These are phyloP conservation scores for Ennomos quercinarius DNA, from an alignment of 2,888 invertebrate species.

Conservation along the genomic window DNA sequence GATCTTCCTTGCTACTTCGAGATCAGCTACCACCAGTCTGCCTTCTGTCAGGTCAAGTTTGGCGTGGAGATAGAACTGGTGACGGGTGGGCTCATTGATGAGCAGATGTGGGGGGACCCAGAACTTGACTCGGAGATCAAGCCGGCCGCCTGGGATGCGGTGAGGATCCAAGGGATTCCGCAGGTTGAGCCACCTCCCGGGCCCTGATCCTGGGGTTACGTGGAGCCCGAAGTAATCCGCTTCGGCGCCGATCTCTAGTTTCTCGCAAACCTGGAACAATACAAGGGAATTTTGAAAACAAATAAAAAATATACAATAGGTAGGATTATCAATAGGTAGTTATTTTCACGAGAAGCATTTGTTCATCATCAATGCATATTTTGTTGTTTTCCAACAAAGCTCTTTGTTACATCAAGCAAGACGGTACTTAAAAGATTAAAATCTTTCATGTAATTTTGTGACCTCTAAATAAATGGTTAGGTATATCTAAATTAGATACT, in stretches of 20 bases:
- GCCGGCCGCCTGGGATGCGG: conserved; percentile 87
- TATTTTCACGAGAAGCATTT: too few species aligned
- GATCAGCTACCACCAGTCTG: conserved; percentile 89
- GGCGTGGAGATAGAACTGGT: conserved; percentile 94
- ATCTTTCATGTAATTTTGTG: conserved; percentile 2
- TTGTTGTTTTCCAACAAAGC: too few species aligned
- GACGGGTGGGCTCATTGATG: conserved; percentile 93
- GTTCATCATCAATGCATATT: too few species aligned
- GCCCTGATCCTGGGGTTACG: conserved; percentile 84
- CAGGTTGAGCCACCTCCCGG: conserved; percentile 94
- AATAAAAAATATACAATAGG: not conserved
- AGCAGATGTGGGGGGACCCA: conserved; percentile 96
- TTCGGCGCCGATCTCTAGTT: conserved; percentile 92
- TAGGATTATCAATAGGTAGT: too few species aligned
- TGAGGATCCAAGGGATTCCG: conserved; percentile 93
- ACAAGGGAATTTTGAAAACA: not conserved
- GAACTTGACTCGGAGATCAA: conserved; percentile 93
- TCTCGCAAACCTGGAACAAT: conserved; percentile 91
- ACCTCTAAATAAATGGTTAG: not conserved
- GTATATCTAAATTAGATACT: conserved; percentile 1
- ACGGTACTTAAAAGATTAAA: not conserved
- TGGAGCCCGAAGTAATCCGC: conserved; percentile 96
- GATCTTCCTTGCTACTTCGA: conserved; percentile 88
- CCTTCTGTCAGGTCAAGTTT: conserved; percentile 91
- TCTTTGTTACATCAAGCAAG: too few species aligned